Evolutionary conservation across 64 coral and sea anemone genomes (phyloP).

Genomic region (Cladopsammia gracilis): DNA sequence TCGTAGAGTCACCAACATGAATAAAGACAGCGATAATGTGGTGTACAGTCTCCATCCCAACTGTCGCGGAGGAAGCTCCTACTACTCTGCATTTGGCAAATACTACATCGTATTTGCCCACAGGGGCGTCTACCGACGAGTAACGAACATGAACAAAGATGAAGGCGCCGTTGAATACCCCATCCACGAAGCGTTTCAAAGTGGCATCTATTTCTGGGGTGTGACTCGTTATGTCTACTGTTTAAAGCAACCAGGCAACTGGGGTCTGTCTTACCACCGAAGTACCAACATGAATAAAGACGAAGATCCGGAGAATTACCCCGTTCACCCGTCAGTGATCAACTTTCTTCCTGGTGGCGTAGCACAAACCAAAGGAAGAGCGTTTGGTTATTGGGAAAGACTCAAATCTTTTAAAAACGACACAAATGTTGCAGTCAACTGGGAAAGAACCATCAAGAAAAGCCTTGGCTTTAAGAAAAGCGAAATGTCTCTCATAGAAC

Average conservation of each 20-base stretch:
- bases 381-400: conserved; percentile 15
- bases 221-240: conserved; percentile 27
- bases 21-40: conserved; percentile 3
- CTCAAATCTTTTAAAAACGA: conserved; percentile 21
- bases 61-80: conserved; percentile 33
- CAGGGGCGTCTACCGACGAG: conserved; percentile 15
- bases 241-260: conserved; percentile 32
- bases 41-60: conserved; percentile 40
- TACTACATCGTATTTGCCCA: conserved; percentile 31
- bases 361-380: conserved; percentile 31
- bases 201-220: conserved; percentile 46
- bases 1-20: conserved; percentile 53
- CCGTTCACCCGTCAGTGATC: conserved; percentile 13
- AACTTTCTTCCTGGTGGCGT: conserved; percentile 59
- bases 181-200: conserved; percentile 1
- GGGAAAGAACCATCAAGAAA: conserved; percentile 24
- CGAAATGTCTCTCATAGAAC: conserved; percentile 44
- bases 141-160: conserved; percentile 39
- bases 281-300: conserved; percentile 33
- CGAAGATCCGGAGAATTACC: not conserved
- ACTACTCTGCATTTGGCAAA: conserved; percentile 8
- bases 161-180: not conserved
- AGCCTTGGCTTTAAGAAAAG: conserved; percentile 1
- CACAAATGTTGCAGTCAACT: not conserved
- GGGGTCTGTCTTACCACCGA: conserved; percentile 38